phyloP scores from a whole-genome alignment of 2,797 vertebrate genomes.

The Ceryle rudis region DNA sequence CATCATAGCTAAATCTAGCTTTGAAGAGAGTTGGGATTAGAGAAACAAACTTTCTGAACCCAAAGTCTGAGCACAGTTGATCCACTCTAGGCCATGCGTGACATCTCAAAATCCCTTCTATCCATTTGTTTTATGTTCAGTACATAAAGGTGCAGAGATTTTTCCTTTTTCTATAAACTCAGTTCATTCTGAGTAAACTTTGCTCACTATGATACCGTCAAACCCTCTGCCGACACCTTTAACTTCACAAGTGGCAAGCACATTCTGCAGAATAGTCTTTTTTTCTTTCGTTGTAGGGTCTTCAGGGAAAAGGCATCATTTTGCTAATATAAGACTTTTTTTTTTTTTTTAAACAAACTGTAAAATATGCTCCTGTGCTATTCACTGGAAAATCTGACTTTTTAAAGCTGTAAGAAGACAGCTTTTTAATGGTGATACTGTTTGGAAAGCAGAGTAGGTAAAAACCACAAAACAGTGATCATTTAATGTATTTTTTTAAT shows the following conservation, averaged over 20 bases:
- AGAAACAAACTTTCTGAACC: background rate
- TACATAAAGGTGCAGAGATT: background rate
- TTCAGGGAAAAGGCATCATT: background rate
- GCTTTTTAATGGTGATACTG: background rate
- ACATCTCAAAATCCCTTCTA: background rate
- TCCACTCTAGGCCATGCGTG: accelerated
- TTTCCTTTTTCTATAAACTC: background rate
- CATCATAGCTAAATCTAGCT: background rate
- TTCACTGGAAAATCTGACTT: background rate
- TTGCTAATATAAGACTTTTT: background rate
- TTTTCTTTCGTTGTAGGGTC: background rate
- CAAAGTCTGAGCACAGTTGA: background rate
- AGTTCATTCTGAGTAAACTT: background rate
- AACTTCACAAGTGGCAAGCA: background rate
- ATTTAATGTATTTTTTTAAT: background rate
- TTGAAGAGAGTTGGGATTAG: background rate
- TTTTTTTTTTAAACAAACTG: background rate
- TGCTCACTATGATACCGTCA: background rate
- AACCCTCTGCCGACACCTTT: background rate
- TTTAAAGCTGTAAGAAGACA: background rate
- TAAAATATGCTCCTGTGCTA: background rate
- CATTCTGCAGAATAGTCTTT: background rate
- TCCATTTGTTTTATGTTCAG: background rate
- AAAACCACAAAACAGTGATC: background rate
- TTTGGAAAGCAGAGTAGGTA: background rate